Evolutionary conservation across 2,113 vertebrate species (phyloP).

Genomic region (Ginglymostoma cirratum): DNA sequence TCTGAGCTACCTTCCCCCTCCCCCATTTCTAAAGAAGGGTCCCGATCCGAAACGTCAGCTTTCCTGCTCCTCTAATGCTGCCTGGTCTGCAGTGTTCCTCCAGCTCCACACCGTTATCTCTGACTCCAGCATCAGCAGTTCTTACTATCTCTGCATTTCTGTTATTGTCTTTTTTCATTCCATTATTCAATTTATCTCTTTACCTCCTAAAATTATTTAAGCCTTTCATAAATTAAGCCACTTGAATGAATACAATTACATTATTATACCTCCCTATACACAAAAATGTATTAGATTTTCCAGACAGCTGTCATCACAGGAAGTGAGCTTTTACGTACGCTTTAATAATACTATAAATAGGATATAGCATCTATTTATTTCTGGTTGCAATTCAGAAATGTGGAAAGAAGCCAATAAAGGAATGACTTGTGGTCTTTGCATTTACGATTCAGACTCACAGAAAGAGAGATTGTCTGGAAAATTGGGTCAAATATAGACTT

Average conservation of each 20-base stretch:
- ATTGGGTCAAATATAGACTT: neutral
- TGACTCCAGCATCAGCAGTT: too few species aligned
- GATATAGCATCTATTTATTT: neutral
- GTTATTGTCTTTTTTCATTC: neutral
- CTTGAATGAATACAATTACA: neutral
- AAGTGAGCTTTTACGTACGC: neutral
- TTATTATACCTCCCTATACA: neutral
- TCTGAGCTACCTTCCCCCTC: too few species aligned
- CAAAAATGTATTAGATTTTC: neutral
- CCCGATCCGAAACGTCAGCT: too few species aligned
- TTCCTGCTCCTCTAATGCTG: too few species aligned
- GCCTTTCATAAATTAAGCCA: neutral
- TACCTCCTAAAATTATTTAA: constrained; percentile 1
- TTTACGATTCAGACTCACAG: neutral
- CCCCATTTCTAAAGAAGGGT: too few species aligned
- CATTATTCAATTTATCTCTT: neutral
- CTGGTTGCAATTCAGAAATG: neutral
- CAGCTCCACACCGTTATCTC: too few species aligned
- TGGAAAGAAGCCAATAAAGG: neutral
- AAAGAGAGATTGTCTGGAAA: neutral
- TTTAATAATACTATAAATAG: neutral
- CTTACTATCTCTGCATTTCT: neutral
- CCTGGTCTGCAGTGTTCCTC: too few species aligned
- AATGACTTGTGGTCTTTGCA: neutral
- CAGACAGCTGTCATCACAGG: neutral